Evolutionary conservation across 2,888 invertebrate species (phyloP).

Genomic region (Noctua comes): DNA sequence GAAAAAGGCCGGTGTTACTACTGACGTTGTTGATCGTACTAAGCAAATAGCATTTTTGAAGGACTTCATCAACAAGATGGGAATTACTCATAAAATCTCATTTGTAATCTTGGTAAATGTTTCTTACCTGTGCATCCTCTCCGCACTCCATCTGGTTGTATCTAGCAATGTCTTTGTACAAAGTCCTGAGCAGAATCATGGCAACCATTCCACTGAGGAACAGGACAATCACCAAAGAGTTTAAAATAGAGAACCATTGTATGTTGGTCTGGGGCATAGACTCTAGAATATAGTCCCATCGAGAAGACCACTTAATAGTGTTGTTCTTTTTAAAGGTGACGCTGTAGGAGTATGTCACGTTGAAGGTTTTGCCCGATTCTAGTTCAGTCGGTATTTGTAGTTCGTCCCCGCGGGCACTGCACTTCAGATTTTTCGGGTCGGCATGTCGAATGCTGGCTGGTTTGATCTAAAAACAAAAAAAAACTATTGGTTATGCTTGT

Average conservation of each 20-base stretch:
- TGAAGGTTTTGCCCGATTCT: conserved; percentile 87
- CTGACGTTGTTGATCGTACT: neutral
- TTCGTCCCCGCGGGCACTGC: conserved; percentile 89
- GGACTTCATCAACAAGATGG: neutral
- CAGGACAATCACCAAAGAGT: conserved; percentile 98
- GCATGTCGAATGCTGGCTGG: conserved; percentile 91
- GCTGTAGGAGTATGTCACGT: conserved; percentile 96
- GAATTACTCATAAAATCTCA: neutral
- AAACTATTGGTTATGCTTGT: neutral
- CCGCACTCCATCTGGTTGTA: conserved; percentile 98
- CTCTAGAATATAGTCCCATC: conserved; percentile 99
- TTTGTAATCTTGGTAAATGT: neutral
- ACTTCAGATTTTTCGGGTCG: conserved; percentile 85
- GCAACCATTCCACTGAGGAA: conserved; percentile 99
- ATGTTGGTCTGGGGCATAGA: conserved; percentile 99
- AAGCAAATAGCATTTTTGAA: neutral
- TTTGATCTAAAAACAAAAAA: conserved; percentile 77
- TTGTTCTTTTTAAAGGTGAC: conserved; percentile 95
- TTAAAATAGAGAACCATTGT: conserved; percentile 99
- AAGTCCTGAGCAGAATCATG: conserved; percentile 98
- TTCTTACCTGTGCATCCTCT: conserved; percentile 97
- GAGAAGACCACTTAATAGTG: conserved; percentile 98
- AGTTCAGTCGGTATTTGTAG: conserved; percentile 93
- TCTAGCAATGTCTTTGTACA: conserved; percentile 99
- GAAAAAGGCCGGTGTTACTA: neutral